A percentile compares a stretch with the other conserved stretches of the same genome.
Conservation (phyloP, 2,888 invertebrate genomes). For the Drosophila meridionalis region DNA sequence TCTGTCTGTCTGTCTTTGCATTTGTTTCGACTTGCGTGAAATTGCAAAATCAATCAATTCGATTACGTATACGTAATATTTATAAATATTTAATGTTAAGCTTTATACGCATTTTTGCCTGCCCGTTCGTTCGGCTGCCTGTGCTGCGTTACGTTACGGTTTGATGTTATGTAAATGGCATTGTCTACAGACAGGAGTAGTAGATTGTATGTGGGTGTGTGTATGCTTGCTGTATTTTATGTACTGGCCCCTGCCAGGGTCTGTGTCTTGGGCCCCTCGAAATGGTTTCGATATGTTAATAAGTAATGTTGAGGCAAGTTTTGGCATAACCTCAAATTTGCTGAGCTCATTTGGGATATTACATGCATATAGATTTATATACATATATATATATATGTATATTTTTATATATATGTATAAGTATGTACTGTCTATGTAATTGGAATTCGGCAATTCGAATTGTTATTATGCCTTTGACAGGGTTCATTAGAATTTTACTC, state of each 20-base stretch:
- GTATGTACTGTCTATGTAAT: conserved; percentile 27
- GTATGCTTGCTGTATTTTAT: conserved; percentile 46
- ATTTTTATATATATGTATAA: not conserved
- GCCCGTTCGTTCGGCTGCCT: conserved; percentile 7
- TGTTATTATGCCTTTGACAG: conserved; percentile 7
- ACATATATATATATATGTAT: not conserved
- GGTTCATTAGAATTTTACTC: conserved; percentile 6
- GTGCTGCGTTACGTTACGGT: conserved; percentile 15
- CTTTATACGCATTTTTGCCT: conserved; percentile 56
- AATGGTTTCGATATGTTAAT: conserved; percentile 69
- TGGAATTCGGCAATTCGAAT: conserved; percentile 22
- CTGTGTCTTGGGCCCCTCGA: conserved; percentile 11
- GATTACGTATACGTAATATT: conserved; percentile 80
- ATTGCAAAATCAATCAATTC: conserved; percentile 82
- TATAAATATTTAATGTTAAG: conserved; percentile 82
- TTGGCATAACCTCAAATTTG: conserved; percentile 43
- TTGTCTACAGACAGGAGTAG: conserved; percentile 44
- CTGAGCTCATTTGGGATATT: conserved; percentile 54
- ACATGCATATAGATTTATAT: conserved; percentile 10
- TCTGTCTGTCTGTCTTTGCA: conserved; percentile 30
- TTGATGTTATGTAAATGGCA: conserved; percentile 63
- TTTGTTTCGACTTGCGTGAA: conserved; percentile 72
- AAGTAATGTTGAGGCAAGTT: conserved; percentile 52
- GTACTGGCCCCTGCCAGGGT: conserved; percentile 15
- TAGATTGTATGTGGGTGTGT: conserved; percentile 4